A percentile compares a stretch with the other conserved stretches of the same genome.
These are phyloP conservation scores for Scomberomorus guttatus DNA, from an alignment of 2,797 vertebrate genomes.

Conservation along the genomic window DNA sequence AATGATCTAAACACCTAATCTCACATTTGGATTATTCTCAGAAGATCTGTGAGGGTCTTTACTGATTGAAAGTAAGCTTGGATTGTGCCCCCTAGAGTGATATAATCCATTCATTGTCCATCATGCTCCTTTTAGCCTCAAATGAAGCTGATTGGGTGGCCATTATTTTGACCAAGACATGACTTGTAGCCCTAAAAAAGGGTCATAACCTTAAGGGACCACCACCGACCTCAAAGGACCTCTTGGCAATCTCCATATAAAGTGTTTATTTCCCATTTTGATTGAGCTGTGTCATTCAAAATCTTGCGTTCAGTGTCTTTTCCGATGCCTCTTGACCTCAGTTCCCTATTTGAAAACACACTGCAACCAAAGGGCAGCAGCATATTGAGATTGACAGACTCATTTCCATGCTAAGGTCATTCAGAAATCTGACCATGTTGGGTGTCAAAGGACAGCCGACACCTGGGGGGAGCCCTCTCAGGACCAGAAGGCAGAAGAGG, in stretches of 20 bases:
- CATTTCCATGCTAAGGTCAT: slow-evolving; percentile 60
- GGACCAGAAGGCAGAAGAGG: slow-evolving; percentile 24
- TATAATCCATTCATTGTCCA: slow-evolving; percentile 78
- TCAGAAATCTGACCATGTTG: slow-evolving; percentile 42
- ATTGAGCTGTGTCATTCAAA: slow-evolving; percentile 44
- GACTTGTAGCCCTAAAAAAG: slow-evolving; percentile 44
- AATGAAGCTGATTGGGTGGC: slow-evolving; percentile 72
- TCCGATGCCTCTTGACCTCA: slow-evolving; percentile 65
- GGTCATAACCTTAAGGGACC: slow-evolving; percentile 63
- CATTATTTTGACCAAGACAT: slow-evolving; percentile 60
- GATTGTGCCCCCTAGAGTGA: slow-evolving; percentile 56
- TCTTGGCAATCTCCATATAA: slow-evolving; percentile 44
- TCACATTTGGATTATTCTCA: slow-evolving; percentile 57
- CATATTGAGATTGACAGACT: slow-evolving; percentile 45
- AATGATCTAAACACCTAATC: slow-evolving; percentile 41
- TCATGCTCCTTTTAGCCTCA: slow-evolving; percentile 52
- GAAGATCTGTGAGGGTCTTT: slow-evolving; percentile 45
- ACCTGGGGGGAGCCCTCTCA: not conserved
- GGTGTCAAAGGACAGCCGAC: slow-evolving; percentile 39
- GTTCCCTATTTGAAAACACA: slow-evolving; percentile 47
- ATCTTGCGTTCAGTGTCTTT: slow-evolving; percentile 11
- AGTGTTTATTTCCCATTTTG: slow-evolving; percentile 56
- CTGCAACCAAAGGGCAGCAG: slow-evolving; percentile 25
- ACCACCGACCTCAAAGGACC: slow-evolving; percentile 35
- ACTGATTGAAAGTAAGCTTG: slow-evolving; percentile 63